These are phyloP conservation scores for Drosophila sproati DNA, from an alignment of 1,140 invertebrate species.

Conservation along the genomic window DNA sequence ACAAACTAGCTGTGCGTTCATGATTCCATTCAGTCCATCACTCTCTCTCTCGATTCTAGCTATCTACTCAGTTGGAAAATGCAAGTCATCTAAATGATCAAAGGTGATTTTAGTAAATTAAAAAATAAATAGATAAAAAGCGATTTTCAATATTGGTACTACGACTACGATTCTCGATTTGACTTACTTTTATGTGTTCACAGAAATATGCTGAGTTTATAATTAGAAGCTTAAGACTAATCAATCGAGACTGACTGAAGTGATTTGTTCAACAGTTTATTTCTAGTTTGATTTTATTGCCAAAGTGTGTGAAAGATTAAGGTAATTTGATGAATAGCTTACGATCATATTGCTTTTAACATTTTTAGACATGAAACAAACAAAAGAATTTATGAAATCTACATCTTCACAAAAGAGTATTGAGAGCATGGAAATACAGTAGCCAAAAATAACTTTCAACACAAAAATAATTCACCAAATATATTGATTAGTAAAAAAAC, in stretches of 20 bases:
- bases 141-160: background rate
- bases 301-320: background rate
- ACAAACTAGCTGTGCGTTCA: conserved; percentile 42
- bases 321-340: no score
- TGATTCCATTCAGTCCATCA: conserved; percentile 14
- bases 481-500: no score
- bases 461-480: no score
- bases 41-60: no score
- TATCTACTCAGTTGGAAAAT: conserved; percentile 39
- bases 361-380: no score
- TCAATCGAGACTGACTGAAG: background rate
- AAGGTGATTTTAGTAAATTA: conserved; percentile 30
- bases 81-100: conserved; percentile 52
- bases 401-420: no score
- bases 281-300: background rate
- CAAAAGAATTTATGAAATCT: no score
- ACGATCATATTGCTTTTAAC: no score
- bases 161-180: background rate
- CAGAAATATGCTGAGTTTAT: background rate
- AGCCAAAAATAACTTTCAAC: no score
- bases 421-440: no score
- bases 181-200: background rate
- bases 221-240: background rate
- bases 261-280: background rate
- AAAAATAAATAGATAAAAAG: conserved; percentile 33